Percentiles rank a stretch among this genome's conserved stretches.
These are phyloP conservation scores for Listrodromus nycthemerus DNA, from an alignment of 2,888 invertebrate genomes.

Conservation along the genomic window DNA sequence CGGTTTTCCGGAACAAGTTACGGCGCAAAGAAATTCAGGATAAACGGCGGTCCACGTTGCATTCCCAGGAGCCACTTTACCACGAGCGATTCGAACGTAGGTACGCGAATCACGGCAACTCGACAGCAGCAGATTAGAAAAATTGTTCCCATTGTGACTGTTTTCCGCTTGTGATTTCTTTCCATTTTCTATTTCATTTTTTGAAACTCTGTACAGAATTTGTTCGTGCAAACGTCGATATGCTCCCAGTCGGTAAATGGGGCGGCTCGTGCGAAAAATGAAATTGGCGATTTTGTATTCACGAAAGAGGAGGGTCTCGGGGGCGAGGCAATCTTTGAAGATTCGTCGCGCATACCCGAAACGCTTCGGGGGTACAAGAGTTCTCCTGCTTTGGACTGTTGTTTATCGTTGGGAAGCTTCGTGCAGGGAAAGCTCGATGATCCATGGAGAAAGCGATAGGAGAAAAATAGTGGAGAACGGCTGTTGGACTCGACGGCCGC, in stretches of 20 bases:
- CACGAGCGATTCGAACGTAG: constrained; percentile 19
- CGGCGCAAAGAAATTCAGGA: not conserved
- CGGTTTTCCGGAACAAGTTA: not conserved
- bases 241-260: not conserved
- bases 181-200: constrained; percentile 2
- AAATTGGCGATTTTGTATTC: not conserved
- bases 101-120: not conserved
- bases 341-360: constrained; percentile 24
- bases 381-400: constrained; percentile 11
- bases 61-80: constrained; percentile 19
- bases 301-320: not conserved
- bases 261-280: constrained; percentile 24
- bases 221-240: constrained; percentile 17
- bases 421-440: not conserved
- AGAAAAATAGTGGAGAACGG: constrained; percentile 22
- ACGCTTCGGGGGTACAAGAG: constrained; percentile 25
- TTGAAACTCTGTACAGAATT: constrained; percentile 2
- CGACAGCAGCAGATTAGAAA: not conserved
- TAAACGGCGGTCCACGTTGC: not conserved
- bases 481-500: constrained; percentile 19
- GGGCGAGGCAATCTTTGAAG: constrained; percentile 28
- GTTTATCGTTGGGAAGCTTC: constrained; percentile 35
- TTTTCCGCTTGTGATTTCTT: not conserved
- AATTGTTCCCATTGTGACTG: not conserved
- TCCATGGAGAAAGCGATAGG: constrained; percentile 16